phyloP scores from a whole-genome alignment of 2,113 vertebrate species.

The Eidolon helvum region DNA sequence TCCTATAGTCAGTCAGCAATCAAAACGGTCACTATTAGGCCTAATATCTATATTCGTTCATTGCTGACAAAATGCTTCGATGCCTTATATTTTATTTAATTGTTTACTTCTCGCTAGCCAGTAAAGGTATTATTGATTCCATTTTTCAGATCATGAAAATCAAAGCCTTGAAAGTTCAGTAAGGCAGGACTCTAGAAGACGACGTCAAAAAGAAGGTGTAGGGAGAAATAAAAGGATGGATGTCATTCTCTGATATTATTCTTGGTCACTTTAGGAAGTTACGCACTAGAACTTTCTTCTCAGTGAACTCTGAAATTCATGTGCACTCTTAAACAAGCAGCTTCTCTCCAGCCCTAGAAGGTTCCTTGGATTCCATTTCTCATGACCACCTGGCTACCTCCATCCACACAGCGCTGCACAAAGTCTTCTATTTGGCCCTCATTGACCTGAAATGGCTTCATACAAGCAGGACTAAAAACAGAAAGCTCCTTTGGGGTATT shows the following conservation, averaged over 20 bases:
- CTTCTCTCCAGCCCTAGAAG: background rate
- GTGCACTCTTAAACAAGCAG: background rate
- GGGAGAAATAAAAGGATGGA: background rate
- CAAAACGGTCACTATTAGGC: background rate
- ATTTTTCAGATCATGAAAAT: background rate
- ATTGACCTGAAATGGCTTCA: background rate
- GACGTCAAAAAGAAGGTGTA: background rate
- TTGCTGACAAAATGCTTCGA: background rate
- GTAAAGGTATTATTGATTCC: background rate
- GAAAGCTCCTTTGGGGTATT: background rate
- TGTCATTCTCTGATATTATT: background rate
- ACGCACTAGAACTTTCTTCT: background rate
- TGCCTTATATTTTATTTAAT: background rate
- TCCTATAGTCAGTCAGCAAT: background rate
- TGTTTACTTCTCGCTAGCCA: background rate
- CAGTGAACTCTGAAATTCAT: background rate
- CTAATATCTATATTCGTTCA: background rate
- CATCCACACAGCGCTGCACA: background rate
- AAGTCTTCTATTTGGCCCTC: background rate
- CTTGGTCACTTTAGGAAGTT: background rate
- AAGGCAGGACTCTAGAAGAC: background rate
- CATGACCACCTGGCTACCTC: background rate
- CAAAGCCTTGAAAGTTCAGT: background rate
- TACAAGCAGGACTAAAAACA: background rate
- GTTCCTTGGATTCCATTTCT: background rate